These are phyloP conservation scores for Gnatocerus cornutus DNA, from an alignment of 2,888 invertebrate genomes.

Conservation along the genomic window DNA sequence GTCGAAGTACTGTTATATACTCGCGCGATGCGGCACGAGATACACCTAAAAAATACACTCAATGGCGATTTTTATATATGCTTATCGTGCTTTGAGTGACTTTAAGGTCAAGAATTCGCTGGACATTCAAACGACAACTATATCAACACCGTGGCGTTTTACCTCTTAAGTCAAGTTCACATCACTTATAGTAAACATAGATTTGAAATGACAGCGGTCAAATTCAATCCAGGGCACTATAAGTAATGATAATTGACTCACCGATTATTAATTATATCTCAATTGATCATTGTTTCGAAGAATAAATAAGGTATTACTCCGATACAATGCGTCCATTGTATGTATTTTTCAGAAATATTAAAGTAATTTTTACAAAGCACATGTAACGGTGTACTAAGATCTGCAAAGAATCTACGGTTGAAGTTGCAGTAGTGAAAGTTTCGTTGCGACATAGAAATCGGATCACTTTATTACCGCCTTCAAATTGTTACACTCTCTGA, in stretches of 20 bases:
- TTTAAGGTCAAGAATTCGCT: too few species aligned
- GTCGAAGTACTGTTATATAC: slow-evolving; percentile 46
- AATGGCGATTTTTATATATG: too few species aligned
- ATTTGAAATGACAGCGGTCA: too few species aligned
- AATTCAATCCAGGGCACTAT: too few species aligned
- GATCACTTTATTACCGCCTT: slow-evolving; percentile 34
- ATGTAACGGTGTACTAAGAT: slow-evolving; percentile 2
- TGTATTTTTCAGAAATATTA: not conserved
- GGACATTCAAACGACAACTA: too few species aligned
- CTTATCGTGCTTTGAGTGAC: too few species aligned
- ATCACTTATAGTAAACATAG: too few species aligned
- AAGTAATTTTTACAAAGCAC: not conserved
- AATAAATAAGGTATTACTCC: too few species aligned
- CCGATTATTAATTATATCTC: not conserved
- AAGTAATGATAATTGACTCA: too few species aligned
- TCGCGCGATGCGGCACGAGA: slow-evolving; percentile 47
- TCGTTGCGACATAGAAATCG: slow-evolving; percentile 38
- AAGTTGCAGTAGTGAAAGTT: slow-evolving; percentile 41
- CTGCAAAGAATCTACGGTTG: slow-evolving; percentile 27
- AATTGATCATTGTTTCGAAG: not conserved
- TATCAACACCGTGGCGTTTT: too few species aligned
- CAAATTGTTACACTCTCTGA: slow-evolving; percentile 28
- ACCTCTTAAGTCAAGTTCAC: too few species aligned
- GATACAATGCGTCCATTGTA: not conserved
- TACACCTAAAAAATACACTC: slow-evolving; percentile 30